phyloP scores from a whole-genome alignment of 1,140 invertebrate genomes.

The Cardiocondyla obscurior region DNA sequence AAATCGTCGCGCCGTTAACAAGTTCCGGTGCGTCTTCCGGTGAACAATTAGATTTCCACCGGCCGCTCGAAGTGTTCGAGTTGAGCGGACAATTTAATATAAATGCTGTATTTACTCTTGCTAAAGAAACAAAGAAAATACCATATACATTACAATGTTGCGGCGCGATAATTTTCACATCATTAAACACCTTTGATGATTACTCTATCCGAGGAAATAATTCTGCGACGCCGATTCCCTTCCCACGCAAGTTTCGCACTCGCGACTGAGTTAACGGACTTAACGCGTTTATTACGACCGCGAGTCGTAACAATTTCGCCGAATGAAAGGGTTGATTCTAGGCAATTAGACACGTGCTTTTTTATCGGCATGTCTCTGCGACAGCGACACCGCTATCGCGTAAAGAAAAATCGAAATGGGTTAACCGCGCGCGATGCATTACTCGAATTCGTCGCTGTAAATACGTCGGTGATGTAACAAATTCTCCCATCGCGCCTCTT shows the following conservation, averaged over 20 bases:
- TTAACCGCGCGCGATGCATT: conserved; percentile 39
- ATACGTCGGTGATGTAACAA: conserved; percentile 32
- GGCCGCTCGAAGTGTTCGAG: not conserved
- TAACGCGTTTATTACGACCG: not conserved
- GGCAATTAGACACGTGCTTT: not conserved
- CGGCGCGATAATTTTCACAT: too few relatives aligned
- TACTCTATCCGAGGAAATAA: not conserved
- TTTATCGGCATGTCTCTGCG: not conserved
- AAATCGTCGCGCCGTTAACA: conserved; percentile 38
- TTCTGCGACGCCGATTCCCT: not conserved
- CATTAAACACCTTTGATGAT: too few relatives aligned
- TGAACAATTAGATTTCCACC: not conserved
- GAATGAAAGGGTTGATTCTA: not conserved
- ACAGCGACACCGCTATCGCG: conserved; percentile 36
- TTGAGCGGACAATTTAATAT: not conserved
- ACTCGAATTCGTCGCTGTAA: conserved; percentile 17
- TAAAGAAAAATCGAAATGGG: conserved; percentile 51
- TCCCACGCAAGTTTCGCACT: not conserved
- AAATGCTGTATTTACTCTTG: not conserved
- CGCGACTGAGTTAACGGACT: not conserved
- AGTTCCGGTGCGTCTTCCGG: not conserved
- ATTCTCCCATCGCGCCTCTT: conserved; percentile 22
- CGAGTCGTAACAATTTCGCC: not conserved
- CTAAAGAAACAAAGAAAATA: not conserved
- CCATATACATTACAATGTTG: not conserved